phyloP scores from a whole-genome alignment of 2,888 invertebrate species.

The Anticlea derivata region DNA sequence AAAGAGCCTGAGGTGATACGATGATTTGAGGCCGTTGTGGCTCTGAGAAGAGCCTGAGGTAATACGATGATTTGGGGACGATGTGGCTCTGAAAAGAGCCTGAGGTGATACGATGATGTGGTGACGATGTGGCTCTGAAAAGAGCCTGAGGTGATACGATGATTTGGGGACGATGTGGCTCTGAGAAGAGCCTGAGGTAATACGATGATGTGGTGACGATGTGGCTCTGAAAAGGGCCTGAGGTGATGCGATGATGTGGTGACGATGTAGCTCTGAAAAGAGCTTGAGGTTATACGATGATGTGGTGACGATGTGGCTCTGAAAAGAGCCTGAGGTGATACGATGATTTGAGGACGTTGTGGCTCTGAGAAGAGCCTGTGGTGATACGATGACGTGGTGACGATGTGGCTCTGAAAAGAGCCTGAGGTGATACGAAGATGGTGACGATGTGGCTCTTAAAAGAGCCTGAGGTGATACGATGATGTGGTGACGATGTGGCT shows the following conservation, averaged over 20 bases:
- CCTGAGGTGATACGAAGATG: slow-evolving; percentile 5
- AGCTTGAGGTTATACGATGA: not conserved
- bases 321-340: slow-evolving; percentile 1
- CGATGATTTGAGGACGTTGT: slow-evolving; percentile 17
- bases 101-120: slow-evolving; percentile 5
- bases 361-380: slow-evolving; percentile 4
- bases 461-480: slow-evolving; percentile 10
- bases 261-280: slow-evolving; percentile 3
- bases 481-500: slow-evolving; percentile 21
- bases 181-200: too few relatives aligned
- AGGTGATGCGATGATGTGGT: not conserved
- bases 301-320: not conserved
- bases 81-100: slow-evolving; percentile 15
- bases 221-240: slow-evolving; percentile 7
- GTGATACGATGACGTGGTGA: slow-evolving; percentile 3
- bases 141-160: slow-evolving; percentile 26
- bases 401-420: slow-evolving; percentile 2
- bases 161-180: not conserved
- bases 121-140: slow-evolving; percentile 29
- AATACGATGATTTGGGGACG: slow-evolving; percentile 7
- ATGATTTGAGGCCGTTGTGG: too few relatives aligned
- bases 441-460: slow-evolving; percentile 16
- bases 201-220: not conserved
- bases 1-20: not conserved
- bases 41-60: slow-evolving; percentile 17